Evolutionary conservation across 1,140 invertebrate genomes (phyloP).

Genomic region (Cecropterus lyciades): DNA sequence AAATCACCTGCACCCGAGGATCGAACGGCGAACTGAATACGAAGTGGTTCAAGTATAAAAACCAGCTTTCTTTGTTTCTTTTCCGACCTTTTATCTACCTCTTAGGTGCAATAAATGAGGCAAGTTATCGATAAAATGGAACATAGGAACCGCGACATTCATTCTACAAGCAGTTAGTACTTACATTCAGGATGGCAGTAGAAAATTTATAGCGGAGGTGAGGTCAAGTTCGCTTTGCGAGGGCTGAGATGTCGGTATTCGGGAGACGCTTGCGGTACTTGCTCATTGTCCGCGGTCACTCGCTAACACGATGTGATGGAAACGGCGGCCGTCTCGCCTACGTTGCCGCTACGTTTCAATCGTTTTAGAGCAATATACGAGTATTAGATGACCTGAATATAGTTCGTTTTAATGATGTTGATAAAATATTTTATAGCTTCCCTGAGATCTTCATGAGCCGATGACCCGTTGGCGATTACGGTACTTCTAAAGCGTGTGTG

Average conservation of each 20-base stretch:
- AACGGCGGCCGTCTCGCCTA: not conserved
- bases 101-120: not conserved
- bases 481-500: conserved; percentile 63
- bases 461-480: conserved; percentile 70
- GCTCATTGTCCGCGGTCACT: conserved; percentile 43
- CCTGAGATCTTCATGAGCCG: conserved; percentile 65
- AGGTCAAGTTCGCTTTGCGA: conserved; percentile 42
- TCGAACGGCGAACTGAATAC: conserved; percentile 43
- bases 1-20: conserved; percentile 59
- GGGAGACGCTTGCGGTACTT: conserved; percentile 44
- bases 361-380: conserved; percentile 11
- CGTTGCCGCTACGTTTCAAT: conserved; percentile 17
- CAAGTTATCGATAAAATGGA: not conserved
- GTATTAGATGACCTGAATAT: conserved; percentile 31
- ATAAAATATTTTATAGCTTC: conserved; percentile 63
- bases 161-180: conserved; percentile 17
- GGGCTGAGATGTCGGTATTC: conserved; percentile 39
- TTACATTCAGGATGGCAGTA: conserved; percentile 14
- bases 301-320: conserved; percentile 11
- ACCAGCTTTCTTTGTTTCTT: not conserved
- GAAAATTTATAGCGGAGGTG: conserved; percentile 46
- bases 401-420: conserved; percentile 51
- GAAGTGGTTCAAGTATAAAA: conserved; percentile 9
- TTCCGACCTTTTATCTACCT: not conserved
- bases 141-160: not conserved